A percentile compares a stretch with the other conserved stretches of the same genome.
These are phyloP conservation scores for Diplosoma virens DNA, from an alignment of 23 tunicate species.

Conservation along the genomic window DNA sequence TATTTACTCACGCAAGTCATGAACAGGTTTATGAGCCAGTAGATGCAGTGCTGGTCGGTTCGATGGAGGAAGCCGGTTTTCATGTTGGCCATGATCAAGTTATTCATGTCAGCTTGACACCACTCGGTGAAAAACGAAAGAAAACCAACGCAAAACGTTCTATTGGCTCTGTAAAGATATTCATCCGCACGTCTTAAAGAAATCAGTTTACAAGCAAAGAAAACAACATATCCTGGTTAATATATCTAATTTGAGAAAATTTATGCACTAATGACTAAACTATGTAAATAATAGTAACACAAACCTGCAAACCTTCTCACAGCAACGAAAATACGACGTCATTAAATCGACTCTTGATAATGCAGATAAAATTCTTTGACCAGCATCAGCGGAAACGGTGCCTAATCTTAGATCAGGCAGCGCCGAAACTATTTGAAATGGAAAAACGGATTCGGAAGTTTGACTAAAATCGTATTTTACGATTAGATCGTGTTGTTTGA, in stretches of 20 bases:
- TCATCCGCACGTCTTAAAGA: neutral
- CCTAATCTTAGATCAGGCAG: conserved; percentile 34
- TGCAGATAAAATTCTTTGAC: neutral
- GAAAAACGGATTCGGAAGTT: too few species aligned
- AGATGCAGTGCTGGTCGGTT: neutral
- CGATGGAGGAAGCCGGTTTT: neutral
- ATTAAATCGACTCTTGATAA: conserved; percentile 1
- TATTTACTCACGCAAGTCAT: neutral
- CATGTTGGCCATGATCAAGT: neutral
- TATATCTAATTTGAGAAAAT: too few species aligned
- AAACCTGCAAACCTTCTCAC: conserved; percentile 26
- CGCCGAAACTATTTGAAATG: neutral
- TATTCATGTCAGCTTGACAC: neutral
- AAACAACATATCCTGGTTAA: too few species aligned
- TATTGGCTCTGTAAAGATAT: neutral
- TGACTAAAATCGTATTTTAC: too few species aligned
- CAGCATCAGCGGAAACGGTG: neutral
- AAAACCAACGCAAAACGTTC: neutral
- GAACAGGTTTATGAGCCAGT: conserved; percentile 34
- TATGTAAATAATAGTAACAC: too few species aligned
- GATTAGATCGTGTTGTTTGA: too few species aligned
- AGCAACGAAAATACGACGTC: conserved; percentile 33
- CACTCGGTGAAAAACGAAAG: neutral
- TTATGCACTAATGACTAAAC: too few species aligned
- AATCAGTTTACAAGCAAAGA: neutral